Evolutionary conservation across 2,888 invertebrate genomes (phyloP).

Genomic region (Erebia epiphron): DNA sequence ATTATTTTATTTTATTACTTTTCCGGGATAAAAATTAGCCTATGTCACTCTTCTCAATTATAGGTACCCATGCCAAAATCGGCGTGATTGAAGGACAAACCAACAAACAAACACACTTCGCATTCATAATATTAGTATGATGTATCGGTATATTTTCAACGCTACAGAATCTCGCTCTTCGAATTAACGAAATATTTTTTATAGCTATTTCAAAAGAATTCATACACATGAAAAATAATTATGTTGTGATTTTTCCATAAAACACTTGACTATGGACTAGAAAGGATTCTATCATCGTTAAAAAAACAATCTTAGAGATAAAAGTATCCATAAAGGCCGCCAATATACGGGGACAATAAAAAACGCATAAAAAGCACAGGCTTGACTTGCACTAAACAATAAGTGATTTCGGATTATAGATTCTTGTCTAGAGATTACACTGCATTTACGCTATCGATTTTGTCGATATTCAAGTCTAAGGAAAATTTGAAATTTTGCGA

Average conservation of each 20-base stretch:
- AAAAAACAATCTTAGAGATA: conserved; percentile 29
- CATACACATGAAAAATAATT: not conserved
- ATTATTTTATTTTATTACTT: too few species aligned
- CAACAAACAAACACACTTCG: too few species aligned
- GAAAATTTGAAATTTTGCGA: not conserved
- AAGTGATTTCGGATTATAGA: conserved; percentile 23
- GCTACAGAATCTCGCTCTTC: too few species aligned
- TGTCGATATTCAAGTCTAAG: not conserved
- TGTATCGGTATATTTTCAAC: too few species aligned
- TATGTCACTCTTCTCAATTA: too few species aligned
- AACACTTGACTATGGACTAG: conserved; percentile 9
- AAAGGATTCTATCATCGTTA: conserved; percentile 28
- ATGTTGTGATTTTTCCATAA: not conserved
- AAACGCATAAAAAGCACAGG: conserved; percentile 27
- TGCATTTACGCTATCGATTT: conserved; percentile 19
- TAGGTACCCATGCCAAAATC: too few species aligned
- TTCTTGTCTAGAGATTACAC: conserved; percentile 18
- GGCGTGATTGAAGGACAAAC: too few species aligned
- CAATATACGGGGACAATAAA: conserved; percentile 31
- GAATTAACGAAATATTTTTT: not conserved
- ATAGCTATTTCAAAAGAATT: not conserved
- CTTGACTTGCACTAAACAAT: conserved; percentile 32
- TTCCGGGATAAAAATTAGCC: too few species aligned
- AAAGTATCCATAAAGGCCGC: conserved; percentile 29
- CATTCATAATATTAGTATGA: too few species aligned